Conservation (phyloP, 2,113 vertebrate genomes). For the Eonycteris spelaea region DNA sequence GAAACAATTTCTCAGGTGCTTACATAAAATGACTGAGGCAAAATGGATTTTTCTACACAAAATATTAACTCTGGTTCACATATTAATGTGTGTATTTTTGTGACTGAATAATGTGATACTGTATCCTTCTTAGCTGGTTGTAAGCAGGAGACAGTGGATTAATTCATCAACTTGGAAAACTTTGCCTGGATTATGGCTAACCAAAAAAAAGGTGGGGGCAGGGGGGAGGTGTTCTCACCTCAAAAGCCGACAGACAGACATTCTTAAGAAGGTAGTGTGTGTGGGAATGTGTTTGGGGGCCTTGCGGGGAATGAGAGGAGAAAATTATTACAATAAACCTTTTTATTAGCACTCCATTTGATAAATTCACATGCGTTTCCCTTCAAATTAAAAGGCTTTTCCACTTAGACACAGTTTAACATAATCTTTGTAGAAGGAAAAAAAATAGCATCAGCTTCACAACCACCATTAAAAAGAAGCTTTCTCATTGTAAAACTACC, state of each 20-base stretch:
- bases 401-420: neutral
- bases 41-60: slow-evolving; percentile 47
- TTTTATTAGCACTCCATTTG: neutral
- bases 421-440: neutral
- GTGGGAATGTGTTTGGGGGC: neutral
- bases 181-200: neutral
- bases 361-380: neutral
- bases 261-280: neutral
- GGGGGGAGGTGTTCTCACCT: neutral
- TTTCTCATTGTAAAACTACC: neutral
- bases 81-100: neutral
- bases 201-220: neutral
- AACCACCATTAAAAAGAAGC: neutral
- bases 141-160: slow-evolving; percentile 16
- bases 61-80: neutral
- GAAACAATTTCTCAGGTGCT: slow-evolving; percentile 36
- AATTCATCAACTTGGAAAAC: neutral
- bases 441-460: neutral
- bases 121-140: neutral
- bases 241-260: neutral
- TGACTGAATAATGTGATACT: neutral
- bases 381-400: neutral
- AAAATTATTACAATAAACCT: neutral
- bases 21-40: neutral
- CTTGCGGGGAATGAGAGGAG: neutral